A percentile compares a stretch with the other conserved stretches of the same genome.
Evolutionary conservation across 2,113 vertebrate species (phyloP).

Genomic region (Sarotherodon lohbergeri): DNA sequence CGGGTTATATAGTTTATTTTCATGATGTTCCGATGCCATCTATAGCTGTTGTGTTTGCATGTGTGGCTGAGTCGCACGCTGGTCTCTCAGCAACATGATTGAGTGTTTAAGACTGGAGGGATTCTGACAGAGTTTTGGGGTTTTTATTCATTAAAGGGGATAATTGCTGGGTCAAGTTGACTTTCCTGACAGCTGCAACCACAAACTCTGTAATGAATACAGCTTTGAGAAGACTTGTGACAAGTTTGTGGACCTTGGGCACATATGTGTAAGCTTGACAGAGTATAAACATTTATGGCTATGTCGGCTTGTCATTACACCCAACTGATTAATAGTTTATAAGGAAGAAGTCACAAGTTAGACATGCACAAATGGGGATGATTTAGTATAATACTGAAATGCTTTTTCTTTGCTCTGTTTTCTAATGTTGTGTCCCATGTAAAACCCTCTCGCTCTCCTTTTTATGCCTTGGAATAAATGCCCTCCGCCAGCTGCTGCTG

Average conservation of each 20-base stretch:
- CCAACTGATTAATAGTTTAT: constrained; percentile 40
- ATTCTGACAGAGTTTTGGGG: constrained; percentile 29
- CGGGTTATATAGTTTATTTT: not conserved
- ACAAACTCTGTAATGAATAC: constrained; percentile 25
- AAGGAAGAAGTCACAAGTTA: constrained; percentile 9
- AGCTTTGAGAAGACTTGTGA: constrained; percentile 1
- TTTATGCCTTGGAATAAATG: not conserved
- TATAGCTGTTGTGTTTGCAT: not conserved
- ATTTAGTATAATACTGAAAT: constrained; percentile 2
- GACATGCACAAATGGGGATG: constrained; percentile 11
- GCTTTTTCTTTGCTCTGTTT: not conserved
- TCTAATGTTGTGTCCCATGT: not conserved
- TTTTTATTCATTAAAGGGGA: constrained; percentile 32
- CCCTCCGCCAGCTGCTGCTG: constrained; percentile 17
- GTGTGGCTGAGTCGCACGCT: not conserved
- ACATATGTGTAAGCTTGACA: constrained; percentile 24
- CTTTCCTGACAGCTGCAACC: constrained; percentile 37
- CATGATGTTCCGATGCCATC: not conserved
- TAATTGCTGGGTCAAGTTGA: constrained; percentile 29
- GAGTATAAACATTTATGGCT: constrained; percentile 34
- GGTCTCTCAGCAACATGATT: not conserved
- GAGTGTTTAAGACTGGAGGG: not conserved
- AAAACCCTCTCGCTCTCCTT: not conserved
- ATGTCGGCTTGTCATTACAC: constrained; percentile 48
- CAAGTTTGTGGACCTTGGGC: constrained; percentile 17